Percentiles rank a stretch among this genome's conserved stretches.
phyloP scores from a whole-genome alignment of 1,140 invertebrate species.

The Meloidogyne exigua region DNA sequence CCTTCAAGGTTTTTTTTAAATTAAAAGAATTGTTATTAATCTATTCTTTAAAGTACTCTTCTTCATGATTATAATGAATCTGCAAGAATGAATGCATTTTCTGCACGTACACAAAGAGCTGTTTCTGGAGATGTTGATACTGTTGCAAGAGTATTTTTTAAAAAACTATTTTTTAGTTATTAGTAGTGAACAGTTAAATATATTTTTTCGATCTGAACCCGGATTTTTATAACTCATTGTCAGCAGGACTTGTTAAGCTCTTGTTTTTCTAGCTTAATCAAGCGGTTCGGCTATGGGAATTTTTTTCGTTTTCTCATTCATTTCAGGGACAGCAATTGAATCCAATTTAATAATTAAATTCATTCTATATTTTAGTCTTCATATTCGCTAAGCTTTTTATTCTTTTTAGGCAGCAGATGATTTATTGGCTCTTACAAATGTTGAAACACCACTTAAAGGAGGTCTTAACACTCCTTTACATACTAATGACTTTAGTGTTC shows the following conservation, averaged over 20 bases:
- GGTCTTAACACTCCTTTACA: constrained; percentile 88
- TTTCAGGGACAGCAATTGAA: no score
- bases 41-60: constrained; percentile 71
- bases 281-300: no score
- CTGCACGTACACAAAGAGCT: constrained; percentile 79
- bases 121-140: constrained; percentile 73
- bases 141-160: constrained; percentile 67
- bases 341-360: no score
- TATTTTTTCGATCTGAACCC: no score
- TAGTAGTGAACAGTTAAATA: no score
- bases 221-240: no score
- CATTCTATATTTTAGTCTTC: neutral
- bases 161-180: constrained; percentile 2
- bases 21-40: neutral
- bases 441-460: constrained; percentile 92
- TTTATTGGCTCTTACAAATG: constrained; percentile 92
- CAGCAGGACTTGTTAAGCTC: no score
- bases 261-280: no score
- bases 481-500: constrained; percentile 82
- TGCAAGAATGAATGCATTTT: constrained; percentile 66
- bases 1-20: constrained; percentile 43
- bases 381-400: neutral
- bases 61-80: constrained; percentile 87
- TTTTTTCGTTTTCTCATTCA: no score
- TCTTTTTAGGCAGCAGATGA: constrained; percentile 86